A percentile compares a stretch with the other conserved stretches of the same genome.
Conservation (phyloP, 2,888 invertebrate species). For the Polia nebulosa region DNA sequence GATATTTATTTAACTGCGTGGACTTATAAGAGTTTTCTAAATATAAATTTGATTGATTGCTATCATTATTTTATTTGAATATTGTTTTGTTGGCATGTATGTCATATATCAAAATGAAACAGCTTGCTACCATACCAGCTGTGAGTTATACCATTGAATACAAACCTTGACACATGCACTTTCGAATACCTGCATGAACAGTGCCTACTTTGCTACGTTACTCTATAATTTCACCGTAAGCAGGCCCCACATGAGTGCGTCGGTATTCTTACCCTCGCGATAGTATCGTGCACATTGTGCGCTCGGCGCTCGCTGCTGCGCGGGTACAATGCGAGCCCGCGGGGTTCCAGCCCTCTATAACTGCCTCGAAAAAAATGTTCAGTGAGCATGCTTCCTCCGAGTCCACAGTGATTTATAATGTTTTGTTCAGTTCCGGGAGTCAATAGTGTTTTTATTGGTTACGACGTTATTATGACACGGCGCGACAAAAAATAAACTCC, state of each 20-base stretch:
- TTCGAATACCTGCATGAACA: slow-evolving; percentile 19
- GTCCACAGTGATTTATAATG: slow-evolving; percentile 78
- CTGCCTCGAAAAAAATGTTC: slow-evolving; percentile 65
- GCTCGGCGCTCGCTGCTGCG: slow-evolving; percentile 25
- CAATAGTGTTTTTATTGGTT: slow-evolving; percentile 82
- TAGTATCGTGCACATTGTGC: slow-evolving; percentile 64
- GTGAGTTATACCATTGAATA: slow-evolving; percentile 40
- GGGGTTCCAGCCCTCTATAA: slow-evolving; percentile 65
- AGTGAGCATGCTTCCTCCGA: slow-evolving; percentile 65
- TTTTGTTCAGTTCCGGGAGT: slow-evolving; percentile 85
- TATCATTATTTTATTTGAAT: slow-evolving; percentile 24
- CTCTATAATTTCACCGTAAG: slow-evolving; percentile 57
- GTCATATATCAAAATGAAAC: not conserved
- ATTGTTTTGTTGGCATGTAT: slow-evolving; percentile 1
- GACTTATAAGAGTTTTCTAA: slow-evolving; percentile 16
- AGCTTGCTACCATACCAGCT: slow-evolving; percentile 41
- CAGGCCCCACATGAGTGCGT: slow-evolving; percentile 46
- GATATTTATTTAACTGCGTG: slow-evolving; percentile 64
- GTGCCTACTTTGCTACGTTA: slow-evolving; percentile 18
- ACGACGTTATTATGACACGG: slow-evolving; percentile 77
- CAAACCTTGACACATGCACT: slow-evolving; percentile 34
- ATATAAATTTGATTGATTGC: slow-evolving; percentile 22
- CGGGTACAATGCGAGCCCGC: slow-evolving; percentile 58
- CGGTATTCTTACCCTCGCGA: slow-evolving; percentile 54
- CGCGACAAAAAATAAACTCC: slow-evolving; percentile 69